Percentiles rank a stretch among this genome's conserved stretches.
phyloP scores from a whole-genome alignment of 1,140 invertebrate species.

The Drosophila persimilis region DNA sequence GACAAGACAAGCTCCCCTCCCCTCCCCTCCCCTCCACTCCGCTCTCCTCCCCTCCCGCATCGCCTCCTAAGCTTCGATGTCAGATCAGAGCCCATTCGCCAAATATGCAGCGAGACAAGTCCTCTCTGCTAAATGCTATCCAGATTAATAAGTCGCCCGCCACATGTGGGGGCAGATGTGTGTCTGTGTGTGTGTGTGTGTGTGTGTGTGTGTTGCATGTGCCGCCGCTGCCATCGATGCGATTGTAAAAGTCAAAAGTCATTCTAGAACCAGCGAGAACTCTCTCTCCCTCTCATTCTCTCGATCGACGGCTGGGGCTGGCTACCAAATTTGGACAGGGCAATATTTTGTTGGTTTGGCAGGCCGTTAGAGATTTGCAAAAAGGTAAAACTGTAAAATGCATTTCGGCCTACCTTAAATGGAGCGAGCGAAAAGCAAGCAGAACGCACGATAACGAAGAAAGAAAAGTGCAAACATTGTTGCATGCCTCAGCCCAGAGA shows the following conservation, averaged over 20 bases:
- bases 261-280: constrained; percentile 3
- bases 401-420: constrained; percentile 72
- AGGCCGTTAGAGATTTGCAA: constrained; percentile 73
- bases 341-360: constrained; percentile 70
- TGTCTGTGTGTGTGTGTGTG: constrained; percentile 37
- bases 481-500: constrained; percentile 23
- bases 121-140: constrained; percentile 66
- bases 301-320: constrained; percentile 16
- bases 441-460: constrained; percentile 65
- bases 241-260: constrained; percentile 77
- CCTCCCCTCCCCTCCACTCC: too few species aligned
- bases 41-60: constrained; percentile 22
- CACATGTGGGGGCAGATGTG: not conserved
- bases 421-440: constrained; percentile 65
- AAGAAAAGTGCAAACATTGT: constrained; percentile 59
- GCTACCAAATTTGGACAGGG: constrained; percentile 69
- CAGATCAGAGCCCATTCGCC: constrained; percentile 47
- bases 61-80: constrained; percentile 29
- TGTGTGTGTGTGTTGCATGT: constrained; percentile 35
- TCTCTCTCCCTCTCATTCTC: too few species aligned
- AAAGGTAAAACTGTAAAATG: constrained; percentile 71
- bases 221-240: constrained; percentile 31
- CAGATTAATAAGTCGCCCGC: constrained; percentile 64
- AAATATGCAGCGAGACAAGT: constrained; percentile 65
- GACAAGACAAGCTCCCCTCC: constrained; percentile 35